Evolutionary conservation across 2,797 vertebrate species (phyloP).

Genomic region (Pantherophis alleghaniensis): DNA sequence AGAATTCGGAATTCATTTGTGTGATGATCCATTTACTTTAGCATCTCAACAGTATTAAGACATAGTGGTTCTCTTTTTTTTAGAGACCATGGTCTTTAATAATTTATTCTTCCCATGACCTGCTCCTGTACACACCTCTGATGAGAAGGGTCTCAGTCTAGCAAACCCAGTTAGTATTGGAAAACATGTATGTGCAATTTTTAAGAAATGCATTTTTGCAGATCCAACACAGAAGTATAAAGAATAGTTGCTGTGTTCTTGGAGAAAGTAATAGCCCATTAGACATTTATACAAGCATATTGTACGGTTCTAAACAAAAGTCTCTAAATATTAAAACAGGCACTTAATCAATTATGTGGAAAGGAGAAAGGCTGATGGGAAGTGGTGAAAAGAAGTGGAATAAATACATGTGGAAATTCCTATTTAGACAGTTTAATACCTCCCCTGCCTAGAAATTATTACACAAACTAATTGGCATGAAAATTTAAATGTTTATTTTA

Average conservation of each 20-base stretch:
- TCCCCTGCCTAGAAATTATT: background rate
- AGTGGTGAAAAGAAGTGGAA: background rate
- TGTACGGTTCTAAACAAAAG: background rate
- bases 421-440: background rate
- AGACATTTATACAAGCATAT: background rate
- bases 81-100: background rate
- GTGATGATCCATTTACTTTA: background rate
- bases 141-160: background rate
- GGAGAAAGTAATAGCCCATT: background rate
- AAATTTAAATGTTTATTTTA: background rate
- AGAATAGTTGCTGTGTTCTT: background rate
- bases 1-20: background rate
- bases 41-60: background rate
- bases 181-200: background rate
- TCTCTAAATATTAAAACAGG: background rate
- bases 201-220: background rate
- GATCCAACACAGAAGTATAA: background rate
- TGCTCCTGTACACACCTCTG: background rate
- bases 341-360: background rate
- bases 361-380: background rate
- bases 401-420: background rate
- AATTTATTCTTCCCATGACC: background rate
- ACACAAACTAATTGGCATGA: background rate
- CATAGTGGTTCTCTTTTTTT: background rate
- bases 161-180: background rate